Evolutionary conservation across 1,140 invertebrate genomes (phyloP), one percentile per base, ranked within the genome.

Genomic region (Drosophila ironensis): DNA sequence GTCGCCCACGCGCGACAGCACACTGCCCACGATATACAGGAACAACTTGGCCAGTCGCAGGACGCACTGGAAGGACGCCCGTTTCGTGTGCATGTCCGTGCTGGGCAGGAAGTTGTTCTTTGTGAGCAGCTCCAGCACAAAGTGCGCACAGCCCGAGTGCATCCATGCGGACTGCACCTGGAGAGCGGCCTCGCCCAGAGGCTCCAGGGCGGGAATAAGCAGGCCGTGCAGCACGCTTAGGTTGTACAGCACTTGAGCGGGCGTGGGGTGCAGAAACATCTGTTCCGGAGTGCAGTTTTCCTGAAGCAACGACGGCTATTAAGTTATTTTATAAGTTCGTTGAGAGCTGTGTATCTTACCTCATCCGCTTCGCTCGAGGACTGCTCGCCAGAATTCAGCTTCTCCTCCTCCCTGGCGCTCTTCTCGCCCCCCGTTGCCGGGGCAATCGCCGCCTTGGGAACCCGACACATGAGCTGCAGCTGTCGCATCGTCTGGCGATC

Each of bases 41-140:
- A 97, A 93, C 17, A 99, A 90, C 91, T 98, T 99, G 45, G 94
- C 95, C 42, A 99, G 92, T 90, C 97, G 96, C 41, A 99, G 91
- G 40, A 98, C 94, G 38, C 96, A 94, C 69, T 97, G 92, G 90
- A 97, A 97, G 0, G 97, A 97, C 35, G 95, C 94, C 16, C 95
- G 93, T 90, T 95, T 96, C 0, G 95, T 97, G 17, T 93, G 92
- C 59, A 95, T 93, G 89, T 97, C 96, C 9, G 96, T 95, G 74
- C 93, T 94, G 3, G 94, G 93, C 87, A 97, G 90, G 89, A 97
- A 97, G 90, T 96, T 97, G 78, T 96, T 96, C 84, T 96, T 96
- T 2, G 95, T 96, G 25, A 97, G 88, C 93, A 97, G 95, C 59
- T 96, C 95, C 9, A 97, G 91, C 52, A 97, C 93, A 42, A 95